These are phyloP conservation scores for Parazoanthus swiftii DNA, from an alignment of 92 coral and sea anemone genomes.

Conservation along the genomic window DNA sequence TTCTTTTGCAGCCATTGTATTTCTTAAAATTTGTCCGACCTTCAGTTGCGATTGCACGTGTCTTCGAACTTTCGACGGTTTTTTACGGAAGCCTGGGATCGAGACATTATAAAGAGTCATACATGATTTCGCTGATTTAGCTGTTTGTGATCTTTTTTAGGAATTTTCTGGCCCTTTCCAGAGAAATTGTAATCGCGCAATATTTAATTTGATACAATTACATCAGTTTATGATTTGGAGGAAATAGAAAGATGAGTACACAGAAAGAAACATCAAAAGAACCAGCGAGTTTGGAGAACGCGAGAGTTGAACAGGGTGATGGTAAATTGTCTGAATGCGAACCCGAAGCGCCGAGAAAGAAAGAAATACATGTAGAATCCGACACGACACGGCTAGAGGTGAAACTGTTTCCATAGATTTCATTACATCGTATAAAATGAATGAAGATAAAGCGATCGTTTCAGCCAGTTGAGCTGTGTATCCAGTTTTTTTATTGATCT, in stretches of 20 bases:
- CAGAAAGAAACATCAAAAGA: neutral
- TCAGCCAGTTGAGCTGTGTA: too few relatives aligned
- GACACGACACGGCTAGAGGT: neutral
- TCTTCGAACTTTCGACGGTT: too few relatives aligned
- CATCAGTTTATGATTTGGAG: neutral
- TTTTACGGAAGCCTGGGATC: neutral
- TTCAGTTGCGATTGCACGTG: conserved; percentile 9
- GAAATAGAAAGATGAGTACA: neutral
- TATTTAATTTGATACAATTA: neutral
- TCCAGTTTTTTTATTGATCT: neutral
- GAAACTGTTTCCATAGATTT: neutral
- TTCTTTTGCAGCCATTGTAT: conserved; percentile 21
- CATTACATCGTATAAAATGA: too few relatives aligned
- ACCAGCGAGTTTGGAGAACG: neutral
- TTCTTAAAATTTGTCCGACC: neutral
- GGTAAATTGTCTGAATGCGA: neutral
- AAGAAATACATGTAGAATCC: neutral
- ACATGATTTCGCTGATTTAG: conserved; percentile 8
- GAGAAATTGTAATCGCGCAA: neutral
- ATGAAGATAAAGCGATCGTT: neutral
- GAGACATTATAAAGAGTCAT: neutral
- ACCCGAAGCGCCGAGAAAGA: neutral
- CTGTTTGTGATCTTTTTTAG: neutral
- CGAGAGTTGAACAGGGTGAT: neutral
- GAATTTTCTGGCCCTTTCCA: neutral